These are phyloP conservation scores for Sebastes taczanowskii DNA, from an alignment of 2,797 vertebrate species.

Conservation along the genomic window DNA sequence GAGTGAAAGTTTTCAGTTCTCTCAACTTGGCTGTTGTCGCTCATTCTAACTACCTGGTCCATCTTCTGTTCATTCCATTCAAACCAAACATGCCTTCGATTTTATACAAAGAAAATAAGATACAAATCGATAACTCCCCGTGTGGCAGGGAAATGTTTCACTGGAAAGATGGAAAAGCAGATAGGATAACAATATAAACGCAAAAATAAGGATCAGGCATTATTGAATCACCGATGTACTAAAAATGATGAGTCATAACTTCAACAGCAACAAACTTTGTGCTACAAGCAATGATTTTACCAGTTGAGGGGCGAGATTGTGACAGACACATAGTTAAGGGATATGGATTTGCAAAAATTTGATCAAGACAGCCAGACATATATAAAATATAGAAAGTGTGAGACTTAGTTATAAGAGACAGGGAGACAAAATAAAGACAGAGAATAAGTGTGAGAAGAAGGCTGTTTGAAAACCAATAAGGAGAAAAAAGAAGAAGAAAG, in stretches of 20 bases:
- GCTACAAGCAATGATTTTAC: not conserved
- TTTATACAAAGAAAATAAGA: not conserved
- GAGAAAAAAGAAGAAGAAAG: not conserved
- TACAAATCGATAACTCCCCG: not conserved
- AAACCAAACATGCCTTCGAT: not conserved
- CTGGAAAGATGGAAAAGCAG: not conserved
- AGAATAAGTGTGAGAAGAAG: not conserved
- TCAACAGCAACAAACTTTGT: not conserved
- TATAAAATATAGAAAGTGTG: not conserved
- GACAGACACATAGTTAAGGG: not conserved
- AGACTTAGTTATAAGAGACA: not conserved
- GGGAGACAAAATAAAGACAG: not conserved
- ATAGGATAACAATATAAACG: not conserved
- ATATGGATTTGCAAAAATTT: not conserved
- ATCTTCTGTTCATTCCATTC: not conserved
- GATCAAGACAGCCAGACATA: not conserved
- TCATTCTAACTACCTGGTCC: not conserved
- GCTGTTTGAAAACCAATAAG: not conserved
- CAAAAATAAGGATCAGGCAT: not conserved
- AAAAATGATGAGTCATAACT: constrained; percentile 21
- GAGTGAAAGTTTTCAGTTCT: not conserved
- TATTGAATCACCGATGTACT: not conserved
- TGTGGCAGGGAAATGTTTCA: not conserved
- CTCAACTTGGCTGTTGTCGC: not conserved
- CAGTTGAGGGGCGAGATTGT: not conserved